Base-by-base conservation (phyloP, 92 coral and sea anemone genomes). In the Epizoanthus stellaris region DNA sequence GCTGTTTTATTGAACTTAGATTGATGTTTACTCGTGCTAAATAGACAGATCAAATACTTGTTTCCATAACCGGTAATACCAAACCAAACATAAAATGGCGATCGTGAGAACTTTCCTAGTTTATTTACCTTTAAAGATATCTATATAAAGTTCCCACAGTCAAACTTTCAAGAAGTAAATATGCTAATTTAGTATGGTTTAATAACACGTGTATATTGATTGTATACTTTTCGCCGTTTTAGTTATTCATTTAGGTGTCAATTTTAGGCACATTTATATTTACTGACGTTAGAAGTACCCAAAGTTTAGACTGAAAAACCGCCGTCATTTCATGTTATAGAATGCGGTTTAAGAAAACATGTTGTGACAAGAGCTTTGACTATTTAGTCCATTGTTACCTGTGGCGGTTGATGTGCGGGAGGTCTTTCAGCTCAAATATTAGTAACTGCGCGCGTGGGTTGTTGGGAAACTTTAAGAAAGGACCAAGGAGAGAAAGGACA, bases 141-240 rank as follows among this genome's bases (percentile, higher is more conserved):
- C 64, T n/a, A 75, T 75, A 52, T 74, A 60, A 8, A 9, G 49
- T 74, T 45, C 38, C 43, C 63, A 75, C 80, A 75, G 39, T 57
- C 17, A 56, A 75, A 23, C 42, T 7, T 75, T 75, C 80, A 75
- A 45, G 34, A 20, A 14, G 80, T 62, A 75, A 54, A 75, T 75
- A 75, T 75, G 80, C 66, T 53, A 75, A 75, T 75, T 75, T 30
- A 47, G 8, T 47, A 57, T 57, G 11, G 67, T 56, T n/a, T n/a
- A n/a, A n/a, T 75, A 75, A 75, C 80, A 75, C 80, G 67, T 34
- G 80, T 34, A 19, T 52, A 75, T 56, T 19, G 56, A 75, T 75
- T 75, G 80, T 75, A 45, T 75, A 57, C 64, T 54, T 14, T 75
- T 30, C 14, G 36, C 21, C 34, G 21, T 47, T 73, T 52, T 52